Evolutionary conservation across 2,113 vertebrate species (phyloP).

Genomic region (Carassius auratus): DNA sequence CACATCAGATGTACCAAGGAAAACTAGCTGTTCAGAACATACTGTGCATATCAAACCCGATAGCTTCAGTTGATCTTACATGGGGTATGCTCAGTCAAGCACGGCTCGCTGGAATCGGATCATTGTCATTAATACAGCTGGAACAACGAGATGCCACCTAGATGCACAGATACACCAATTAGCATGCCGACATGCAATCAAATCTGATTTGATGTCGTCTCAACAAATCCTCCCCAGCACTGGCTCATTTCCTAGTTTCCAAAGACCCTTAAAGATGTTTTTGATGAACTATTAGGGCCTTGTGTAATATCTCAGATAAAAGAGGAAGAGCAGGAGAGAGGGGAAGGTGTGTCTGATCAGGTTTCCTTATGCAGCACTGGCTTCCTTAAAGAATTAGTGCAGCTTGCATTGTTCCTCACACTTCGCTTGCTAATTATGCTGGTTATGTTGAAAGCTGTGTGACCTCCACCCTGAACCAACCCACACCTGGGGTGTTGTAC

Average conservation of each 20-base stretch:
- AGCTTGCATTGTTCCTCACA: conserved; percentile 35
- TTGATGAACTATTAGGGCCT: conserved; percentile 7
- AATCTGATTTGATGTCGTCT: conserved; percentile 33
- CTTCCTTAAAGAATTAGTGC: conserved; percentile 44
- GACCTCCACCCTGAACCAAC: conserved; percentile 8
- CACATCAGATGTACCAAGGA: conserved; percentile 4
- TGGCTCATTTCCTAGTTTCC: background rate
- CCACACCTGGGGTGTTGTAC: conserved; percentile 27
- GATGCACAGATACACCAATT: conserved; percentile 25
- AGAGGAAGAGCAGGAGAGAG: background rate
- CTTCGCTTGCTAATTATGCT: conserved; percentile 41
- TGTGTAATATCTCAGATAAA: conserved; percentile 37
- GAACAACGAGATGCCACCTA: conserved; percentile 24
- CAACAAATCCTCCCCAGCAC: background rate
- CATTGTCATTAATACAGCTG: conserved; percentile 5
- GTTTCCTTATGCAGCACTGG: conserved; percentile 16
- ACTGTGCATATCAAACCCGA: conserved; percentile 12
- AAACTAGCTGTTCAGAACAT: background rate
- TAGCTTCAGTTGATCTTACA: conserved; percentile 3
- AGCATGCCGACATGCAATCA: background rate
- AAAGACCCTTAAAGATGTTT: background rate
- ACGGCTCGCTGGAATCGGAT: background rate
- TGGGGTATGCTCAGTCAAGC: conserved; percentile 3
- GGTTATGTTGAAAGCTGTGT: conserved; percentile 6
- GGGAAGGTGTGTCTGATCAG: conserved; percentile 24